Evolutionary conservation across 2,113 vertebrate species (phyloP).

Genomic region (Oryzias javanicus): DNA sequence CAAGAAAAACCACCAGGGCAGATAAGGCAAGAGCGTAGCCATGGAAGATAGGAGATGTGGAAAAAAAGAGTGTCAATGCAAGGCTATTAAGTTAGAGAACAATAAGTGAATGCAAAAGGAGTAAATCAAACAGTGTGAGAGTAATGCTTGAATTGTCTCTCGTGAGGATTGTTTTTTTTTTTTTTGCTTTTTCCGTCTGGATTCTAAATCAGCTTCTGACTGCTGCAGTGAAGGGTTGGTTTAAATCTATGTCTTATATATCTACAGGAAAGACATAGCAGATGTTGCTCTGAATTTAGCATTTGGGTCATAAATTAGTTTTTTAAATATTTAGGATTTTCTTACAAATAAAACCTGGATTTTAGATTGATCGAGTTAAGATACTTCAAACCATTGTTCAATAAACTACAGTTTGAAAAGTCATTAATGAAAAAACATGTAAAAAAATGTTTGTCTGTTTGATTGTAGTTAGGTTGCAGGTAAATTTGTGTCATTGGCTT

Average conservation of each 20-base stretch:
- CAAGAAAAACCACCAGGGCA: conserved; percentile 38
- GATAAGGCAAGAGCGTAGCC: conserved; percentile 26
- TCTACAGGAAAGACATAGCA: conserved; percentile 44
- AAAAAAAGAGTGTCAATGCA: conserved; percentile 13
- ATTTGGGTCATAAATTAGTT: background rate
- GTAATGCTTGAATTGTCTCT: conserved; percentile 17
- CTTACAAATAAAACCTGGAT: too few relatives aligned
- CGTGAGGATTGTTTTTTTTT: conserved; percentile 14
- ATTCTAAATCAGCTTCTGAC: conserved; percentile 39
- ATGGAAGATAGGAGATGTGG: conserved; percentile 31
- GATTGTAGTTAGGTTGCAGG: too few relatives aligned
- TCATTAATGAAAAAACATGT: too few relatives aligned
- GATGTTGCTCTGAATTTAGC: conserved; percentile 52
- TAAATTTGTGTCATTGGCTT: background rate
- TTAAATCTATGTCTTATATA: conserved; percentile 55
- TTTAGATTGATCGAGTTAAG: too few relatives aligned
- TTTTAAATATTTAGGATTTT: too few relatives aligned
- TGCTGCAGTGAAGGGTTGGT: conserved; percentile 38
- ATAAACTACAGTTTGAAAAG: too few relatives aligned
- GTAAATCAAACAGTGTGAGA: background rate
- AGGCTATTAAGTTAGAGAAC: conserved; percentile 3
- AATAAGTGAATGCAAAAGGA: conserved; percentile 22
- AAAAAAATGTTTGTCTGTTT: background rate
- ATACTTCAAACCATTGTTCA: too few relatives aligned
- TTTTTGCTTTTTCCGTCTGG: conserved; percentile 41